Percentiles rank a stretch among this genome's conserved stretches.
These are phyloP conservation scores for Crotalus helleri DNA, from an alignment of 2,113 vertebrate species.

Conservation along the genomic window DNA sequence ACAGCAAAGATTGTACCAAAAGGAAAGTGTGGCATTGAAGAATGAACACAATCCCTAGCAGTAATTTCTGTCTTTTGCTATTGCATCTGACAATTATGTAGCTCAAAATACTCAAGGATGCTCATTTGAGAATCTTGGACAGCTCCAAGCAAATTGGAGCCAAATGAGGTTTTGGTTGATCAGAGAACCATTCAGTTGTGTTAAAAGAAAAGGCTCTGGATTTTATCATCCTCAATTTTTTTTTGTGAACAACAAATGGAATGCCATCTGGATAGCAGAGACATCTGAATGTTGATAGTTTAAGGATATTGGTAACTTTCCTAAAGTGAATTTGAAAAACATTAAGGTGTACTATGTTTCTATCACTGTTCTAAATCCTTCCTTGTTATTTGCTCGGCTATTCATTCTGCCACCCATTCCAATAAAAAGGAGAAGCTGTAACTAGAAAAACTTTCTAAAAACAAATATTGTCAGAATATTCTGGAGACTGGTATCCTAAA, in stretches of 20 bases:
- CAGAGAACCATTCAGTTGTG: not conserved
- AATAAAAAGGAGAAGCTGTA: not conserved
- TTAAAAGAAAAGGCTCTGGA: fast-evolving
- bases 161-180: constrained; percentile 29
- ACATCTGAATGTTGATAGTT: not conserved
- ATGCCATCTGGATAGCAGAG: constrained; percentile 3
- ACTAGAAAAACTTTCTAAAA: not conserved
- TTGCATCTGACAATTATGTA: not conserved
- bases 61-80: constrained; percentile 35
- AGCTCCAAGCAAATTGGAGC: not conserved
- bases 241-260: not conserved
- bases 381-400: not conserved
- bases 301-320: not conserved
- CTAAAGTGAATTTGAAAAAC: fast-evolving
- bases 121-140: constrained; percentile 43
- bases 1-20: not conserved
- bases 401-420: not conserved
- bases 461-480: not conserved
- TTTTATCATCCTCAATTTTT: constrained; percentile 3
- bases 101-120: constrained; percentile 13
- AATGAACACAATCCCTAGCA: constrained; percentile 21
- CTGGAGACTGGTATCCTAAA: not conserved
- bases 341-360: not conserved
- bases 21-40: constrained; percentile 2
- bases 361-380: not conserved